Evolutionary conservation across 2,888 invertebrate genomes (phyloP).

Genomic region (Agriotes lineatus): DNA sequence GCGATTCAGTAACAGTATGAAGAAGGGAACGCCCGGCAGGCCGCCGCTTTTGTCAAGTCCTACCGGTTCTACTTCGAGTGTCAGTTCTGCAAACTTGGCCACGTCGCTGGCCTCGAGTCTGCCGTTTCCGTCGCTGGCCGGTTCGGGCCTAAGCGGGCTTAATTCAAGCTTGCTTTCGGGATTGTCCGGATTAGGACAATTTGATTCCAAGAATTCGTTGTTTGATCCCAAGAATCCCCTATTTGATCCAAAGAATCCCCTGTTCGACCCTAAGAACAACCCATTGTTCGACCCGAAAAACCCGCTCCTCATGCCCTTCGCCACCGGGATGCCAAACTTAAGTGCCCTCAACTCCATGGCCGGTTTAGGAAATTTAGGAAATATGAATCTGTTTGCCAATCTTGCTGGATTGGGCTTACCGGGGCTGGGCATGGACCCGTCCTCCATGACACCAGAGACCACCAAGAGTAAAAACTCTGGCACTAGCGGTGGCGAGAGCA

Average conservation of each 20-base stretch:
- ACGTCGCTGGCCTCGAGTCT: slow-evolving; percentile 75
- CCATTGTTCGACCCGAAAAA: slow-evolving; percentile 44
- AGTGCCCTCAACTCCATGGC: slow-evolving; percentile 76
- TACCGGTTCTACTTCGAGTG: slow-evolving; percentile 70
- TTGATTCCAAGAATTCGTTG: slow-evolving; percentile 76
- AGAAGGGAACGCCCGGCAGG: slow-evolving; percentile 70
- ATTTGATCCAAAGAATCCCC: slow-evolving; percentile 41
- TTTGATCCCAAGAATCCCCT: slow-evolving; percentile 55
- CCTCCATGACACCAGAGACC: slow-evolving; percentile 55
- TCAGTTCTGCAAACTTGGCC: slow-evolving; percentile 72
- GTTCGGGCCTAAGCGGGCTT: slow-evolving; percentile 76
- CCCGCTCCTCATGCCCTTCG: slow-evolving; percentile 77
- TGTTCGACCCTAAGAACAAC: slow-evolving; percentile 44
- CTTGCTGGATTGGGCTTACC: slow-evolving; percentile 85
- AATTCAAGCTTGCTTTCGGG: slow-evolving; percentile 86
- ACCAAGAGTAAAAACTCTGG: slow-evolving; percentile 55
- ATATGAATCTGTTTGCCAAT: slow-evolving; percentile 90
- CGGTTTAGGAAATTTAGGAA: slow-evolving; percentile 80
- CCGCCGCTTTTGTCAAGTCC: slow-evolving; percentile 76
- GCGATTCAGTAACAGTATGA: slow-evolving; percentile 65
- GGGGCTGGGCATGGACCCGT: slow-evolving; percentile 72
- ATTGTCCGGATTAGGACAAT: slow-evolving; percentile 77
- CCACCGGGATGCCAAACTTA: slow-evolving; percentile 83
- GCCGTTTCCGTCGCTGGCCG: slow-evolving; percentile 70
- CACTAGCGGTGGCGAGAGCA: slow-evolving; percentile 56